phyloP scores from a whole-genome alignment of 2,113 vertebrate genomes.

The Eulemur rufifrons region DNA sequence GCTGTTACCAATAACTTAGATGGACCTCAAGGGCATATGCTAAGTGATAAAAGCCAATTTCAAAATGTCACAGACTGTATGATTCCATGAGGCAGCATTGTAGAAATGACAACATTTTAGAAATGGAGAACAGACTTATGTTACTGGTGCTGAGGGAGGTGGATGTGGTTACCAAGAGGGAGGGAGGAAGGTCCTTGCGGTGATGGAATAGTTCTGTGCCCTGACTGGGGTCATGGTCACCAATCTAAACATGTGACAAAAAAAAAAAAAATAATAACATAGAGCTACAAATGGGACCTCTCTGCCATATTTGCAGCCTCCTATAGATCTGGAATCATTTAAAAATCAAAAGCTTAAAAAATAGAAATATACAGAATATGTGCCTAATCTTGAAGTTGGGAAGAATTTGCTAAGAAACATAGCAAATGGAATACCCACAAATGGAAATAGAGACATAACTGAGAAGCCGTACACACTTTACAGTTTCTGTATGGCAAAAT shows the following conservation, averaged over 20 bases:
- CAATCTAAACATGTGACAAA: not conserved
- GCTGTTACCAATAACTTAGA: not conserved
- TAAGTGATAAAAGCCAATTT: not conserved
- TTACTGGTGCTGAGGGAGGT: not conserved
- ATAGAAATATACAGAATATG: not conserved
- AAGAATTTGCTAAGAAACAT: not conserved
- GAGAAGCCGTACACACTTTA: not conserved
- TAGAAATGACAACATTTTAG: not conserved
- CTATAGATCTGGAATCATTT: not conserved
- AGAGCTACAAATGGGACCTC: not conserved
- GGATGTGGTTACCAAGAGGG: not conserved
- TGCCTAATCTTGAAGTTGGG: not conserved
- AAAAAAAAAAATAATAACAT: not conserved
- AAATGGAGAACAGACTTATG: not conserved
- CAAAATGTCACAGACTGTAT: not conserved
- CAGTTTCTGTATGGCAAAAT: not conserved
- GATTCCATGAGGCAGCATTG: no score
- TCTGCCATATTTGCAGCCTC: not conserved
- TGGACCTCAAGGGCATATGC: not conserved
- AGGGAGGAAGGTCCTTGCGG: not conserved
- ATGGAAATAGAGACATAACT: not conserved
- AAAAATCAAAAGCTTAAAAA: not conserved
- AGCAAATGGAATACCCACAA: not conserved
- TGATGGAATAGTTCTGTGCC: not conserved
- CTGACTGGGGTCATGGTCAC: not conserved